Evolutionary conservation across 2,888 invertebrate genomes (phyloP), one percentile per base, ranked within the genome.

Genomic region (Drosophila picticornis): DNA sequence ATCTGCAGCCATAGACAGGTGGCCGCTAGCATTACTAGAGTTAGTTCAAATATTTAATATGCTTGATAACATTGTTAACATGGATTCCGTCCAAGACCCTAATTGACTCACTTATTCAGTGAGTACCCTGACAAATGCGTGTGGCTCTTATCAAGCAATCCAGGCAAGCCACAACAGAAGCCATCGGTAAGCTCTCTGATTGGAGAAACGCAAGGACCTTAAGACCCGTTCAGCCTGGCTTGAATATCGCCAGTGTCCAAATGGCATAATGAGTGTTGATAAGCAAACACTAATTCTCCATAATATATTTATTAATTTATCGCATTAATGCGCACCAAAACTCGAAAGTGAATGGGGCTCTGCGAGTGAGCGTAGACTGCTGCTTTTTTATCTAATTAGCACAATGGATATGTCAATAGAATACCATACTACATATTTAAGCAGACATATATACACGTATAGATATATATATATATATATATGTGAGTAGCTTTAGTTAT

Each of bases 261-360:
- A 25, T 56, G 36, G 51, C 58, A 43, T 67, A 79, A 63, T 74
- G 48, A 38, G 62, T 46, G 25, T 46, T 62, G 56, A 25, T 67
- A 52, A 78, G 71, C 38, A 61, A 68, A 46, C 64, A 53, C 65
- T 88, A 85, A 81, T 84, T 58, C 63, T 5, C 16, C 43, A 77
- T 70, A 84, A 88, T 88, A 84, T 81, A 84, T 78, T 60, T 60
- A 77, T 71, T 75, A 48, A 72, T 72, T 81, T 74, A 84, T 88
- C 79, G 72, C 79, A 73, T 71, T 83, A 84, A 88, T 87, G 78
- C 81, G 72, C 65, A 75, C 51, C 66, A 69, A 79, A 80, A 50
- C n/a, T n/a, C 38, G 43, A 4, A 50, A 53, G 50, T 50, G 48
- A 70, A 40, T 48, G 51, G 32, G 34, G 11, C 27, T 50, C 6